Evolutionary conservation across 2,888 invertebrate genomes (phyloP), one percentile per base, ranked within the genome.

Genomic region (Mayetiola destructor): DNA sequence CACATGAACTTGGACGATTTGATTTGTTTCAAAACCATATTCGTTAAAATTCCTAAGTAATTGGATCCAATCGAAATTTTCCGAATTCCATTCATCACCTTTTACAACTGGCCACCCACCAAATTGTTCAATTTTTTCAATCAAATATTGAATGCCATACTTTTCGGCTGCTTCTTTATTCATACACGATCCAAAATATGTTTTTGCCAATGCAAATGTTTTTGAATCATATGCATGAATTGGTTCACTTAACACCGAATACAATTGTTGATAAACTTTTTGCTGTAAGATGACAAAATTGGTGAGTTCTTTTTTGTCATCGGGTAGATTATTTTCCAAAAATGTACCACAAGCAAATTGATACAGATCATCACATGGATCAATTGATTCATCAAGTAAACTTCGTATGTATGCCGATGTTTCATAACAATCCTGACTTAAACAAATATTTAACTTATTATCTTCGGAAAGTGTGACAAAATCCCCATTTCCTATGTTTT

Each of bases 71-170:
- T 74, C 69, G 0, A 69, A 70, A 2, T 77, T 67, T 30, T 55
- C 8, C 9, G 80, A 80, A 62, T 82, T 77, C 92, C 92, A 93
- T 0, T 68, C 61, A 30, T 80, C 76, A 0, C 85, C 90, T 61
- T 85, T 84, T 35, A 93, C 73, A n/a, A 88, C 85, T 0, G 96
- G 95, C 94, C 94, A 96, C 3, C 93, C 93, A 1, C 95, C 94
- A 21, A 95, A 76, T n/a, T 79, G 75, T 35, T 77, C 76, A 57
- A 94, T 72, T 67, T 91, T 82, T 1, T 77, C 74, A 57, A 79
- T 71, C 37, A 94, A 77, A 0, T 92, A 91, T 3, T 74, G 72
- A 42, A 87, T 70, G 0, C 90, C 93, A 55, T 84, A 79, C 2
- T 79, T 74, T 67, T 94, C 91, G n/a, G n/a, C n/a, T n/a, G 40